Conservation (phyloP, 2,888 invertebrate genomes). For the Lasioglossum villosulum region DNA sequence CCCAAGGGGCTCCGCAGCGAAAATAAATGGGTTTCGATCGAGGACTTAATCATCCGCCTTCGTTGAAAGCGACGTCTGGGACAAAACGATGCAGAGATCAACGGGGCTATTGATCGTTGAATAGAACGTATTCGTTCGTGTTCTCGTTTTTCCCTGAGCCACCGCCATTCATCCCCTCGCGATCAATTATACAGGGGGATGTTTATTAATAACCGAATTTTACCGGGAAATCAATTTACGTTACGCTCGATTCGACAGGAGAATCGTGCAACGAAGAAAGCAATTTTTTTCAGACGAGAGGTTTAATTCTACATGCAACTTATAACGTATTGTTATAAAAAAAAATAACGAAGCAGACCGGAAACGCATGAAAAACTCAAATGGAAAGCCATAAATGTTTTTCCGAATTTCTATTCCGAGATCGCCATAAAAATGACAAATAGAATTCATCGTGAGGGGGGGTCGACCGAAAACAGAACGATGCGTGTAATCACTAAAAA, state of each 20-base stretch:
- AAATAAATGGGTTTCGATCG: slow-evolving; percentile 76
- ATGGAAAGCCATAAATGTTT: background rate
- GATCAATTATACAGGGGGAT: slow-evolving; percentile 27
- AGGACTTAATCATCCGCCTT: slow-evolving; percentile 72
- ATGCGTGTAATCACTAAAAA: background rate
- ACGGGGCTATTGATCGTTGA: slow-evolving; percentile 49
- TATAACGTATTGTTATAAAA: too few relatives aligned
- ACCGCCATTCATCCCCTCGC: slow-evolving; percentile 16
- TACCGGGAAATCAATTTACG: background rate
- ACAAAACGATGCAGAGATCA: slow-evolving; percentile 52
- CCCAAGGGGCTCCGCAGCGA: slow-evolving; percentile 52
- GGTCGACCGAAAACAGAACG: background rate
- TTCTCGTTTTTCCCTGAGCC: slow-evolving; percentile 24
- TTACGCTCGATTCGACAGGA: background rate
- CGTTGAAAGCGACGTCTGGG: slow-evolving; percentile 65
- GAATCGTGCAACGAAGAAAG: background rate
- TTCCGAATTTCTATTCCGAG: background rate
- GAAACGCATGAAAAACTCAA: too few relatives aligned
- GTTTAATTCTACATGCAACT: too few relatives aligned
- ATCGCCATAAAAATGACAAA: background rate
- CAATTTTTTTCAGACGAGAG: background rate
- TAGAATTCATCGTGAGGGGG: background rate
- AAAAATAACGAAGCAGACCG: too few relatives aligned
- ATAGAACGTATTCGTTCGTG: slow-evolving; percentile 45
- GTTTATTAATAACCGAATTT: background rate